Base-by-base conservation (phyloP, 2,888 invertebrate genomes). In the Lasioglossum zephyrum region DNA sequence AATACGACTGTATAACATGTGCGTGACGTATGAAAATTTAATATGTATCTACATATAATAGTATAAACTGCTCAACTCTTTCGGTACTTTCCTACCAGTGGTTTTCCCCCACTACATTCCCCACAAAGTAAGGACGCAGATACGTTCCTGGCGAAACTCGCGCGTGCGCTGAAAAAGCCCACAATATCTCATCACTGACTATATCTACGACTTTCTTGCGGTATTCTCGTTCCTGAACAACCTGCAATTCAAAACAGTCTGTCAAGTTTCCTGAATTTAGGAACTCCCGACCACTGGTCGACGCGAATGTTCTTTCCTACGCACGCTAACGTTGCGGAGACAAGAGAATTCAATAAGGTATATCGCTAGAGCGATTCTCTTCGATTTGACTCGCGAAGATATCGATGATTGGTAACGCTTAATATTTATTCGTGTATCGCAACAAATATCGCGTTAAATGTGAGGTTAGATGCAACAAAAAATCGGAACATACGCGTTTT, bases 381-480 rank as follows among this genome's bases (percentile, higher is more conserved):
- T 18, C 60, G 5, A 75, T 18, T 73, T 26, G 13, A 8, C 53
- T 41, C 53, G 73, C 26, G 53, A 69, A 44, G 36, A 49, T 44
- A 49, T 66, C 44, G 22, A 13, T 31, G 57, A 49, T 66, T 36
- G 22, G 16, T 31, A 63, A 83, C 5, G 8, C 6, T 76, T 31
- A 31, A 31, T 31, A 63, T 6, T 6, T 22, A 53, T 16, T 76
- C n/a, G 53, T 31, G 57, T n/a, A 49, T 57, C 36, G 47, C 81
- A 76, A 81, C 63, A 87, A 81, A 69, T 81, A 75, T 76, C 44
- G 66, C 44, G 57, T 26, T 77, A 60, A 69, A 79, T 76, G 84
- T 89, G 81, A 89, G 88, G 88, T 89, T 89, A 89, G 86, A 81
- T 41, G 18, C 77, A 41, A 66, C 11, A 47, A 13, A 69, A 86